Evolutionary conservation across 2,888 invertebrate genomes (phyloP), one percentile per base, ranked within the genome.

Genomic region (Pachliopta kotzebuea): DNA sequence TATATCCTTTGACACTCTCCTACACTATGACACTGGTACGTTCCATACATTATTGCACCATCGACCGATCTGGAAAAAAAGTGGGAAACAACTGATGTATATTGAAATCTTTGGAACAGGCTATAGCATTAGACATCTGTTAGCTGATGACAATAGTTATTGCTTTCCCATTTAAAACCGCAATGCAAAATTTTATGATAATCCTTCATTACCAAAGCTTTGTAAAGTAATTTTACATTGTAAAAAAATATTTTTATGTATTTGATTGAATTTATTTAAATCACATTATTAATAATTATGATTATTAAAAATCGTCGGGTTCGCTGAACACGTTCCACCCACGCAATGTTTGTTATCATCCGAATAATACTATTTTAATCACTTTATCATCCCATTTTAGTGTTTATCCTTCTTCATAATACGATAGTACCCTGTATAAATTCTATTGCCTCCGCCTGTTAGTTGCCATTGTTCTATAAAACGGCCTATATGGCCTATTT

Each of bases 391-490:
- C 18, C 21, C 17, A 49, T 9, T n/a, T 18, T 45, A 6, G 18
- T 55, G 9, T 54, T 20, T 54, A n/a, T 49, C n/a, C 45, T 26
- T 61, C 7, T 7, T 18, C 20, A 17, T n/a, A 53, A 42, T 11
- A 26, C 14, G 61, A 61, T 61, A 61, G 7, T 24, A 23, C 26
- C 18, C 14, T 42, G 4, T 61, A 60, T 60, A 61, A 24, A 61
- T 55, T 29, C 7, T 14, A 24, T n/a, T 45, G 14, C 23, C 24
- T 2, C 21, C 11, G 29, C 50, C 14, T 18, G 29, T 50, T 42
- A 49, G 8, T 49, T 69, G 67, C 20, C 29, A 67, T 26, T 23
- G 53, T 53, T 53, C 14, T 21, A 23, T 24, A 23, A 20, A 53
- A 7, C 53, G 17, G n/a, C 45, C 45, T 45, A 8, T 45, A 45